phyloP scores from a whole-genome alignment of 2,113 vertebrate species.

The Corythornis madagascariensis region DNA sequence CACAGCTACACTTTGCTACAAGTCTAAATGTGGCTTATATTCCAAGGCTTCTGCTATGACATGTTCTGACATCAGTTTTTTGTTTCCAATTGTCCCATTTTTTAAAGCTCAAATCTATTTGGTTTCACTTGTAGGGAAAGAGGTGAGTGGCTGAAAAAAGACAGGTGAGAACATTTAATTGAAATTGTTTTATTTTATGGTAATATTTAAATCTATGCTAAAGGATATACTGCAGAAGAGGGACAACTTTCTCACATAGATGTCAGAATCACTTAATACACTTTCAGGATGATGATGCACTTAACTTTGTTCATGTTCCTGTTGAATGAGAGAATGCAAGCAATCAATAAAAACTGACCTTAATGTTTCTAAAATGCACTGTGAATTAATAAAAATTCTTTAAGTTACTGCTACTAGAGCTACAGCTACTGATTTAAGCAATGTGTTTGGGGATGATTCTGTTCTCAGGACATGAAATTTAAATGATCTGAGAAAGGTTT shows the following conservation, averaged over 20 bases:
- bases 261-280: background rate
- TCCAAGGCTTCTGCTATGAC: background rate
- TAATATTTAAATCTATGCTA: background rate
- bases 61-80: background rate
- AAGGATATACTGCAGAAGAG: background rate
- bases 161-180: background rate
- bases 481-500: background rate
- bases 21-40: background rate
- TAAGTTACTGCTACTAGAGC: background rate
- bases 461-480: background rate
- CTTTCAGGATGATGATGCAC: background rate
- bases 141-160: background rate
- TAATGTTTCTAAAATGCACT: background rate
- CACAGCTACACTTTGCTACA: background rate
- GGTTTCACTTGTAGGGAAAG: background rate
- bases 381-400: background rate
- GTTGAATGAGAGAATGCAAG: rapidly evolving
- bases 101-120: background rate
- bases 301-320: background rate
- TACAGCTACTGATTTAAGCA: background rate
- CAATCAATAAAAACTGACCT: background rate
- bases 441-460: background rate
- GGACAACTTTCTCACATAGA: background rate
- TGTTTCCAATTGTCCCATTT: background rate
- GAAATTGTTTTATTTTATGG: background rate